Base-by-base conservation (phyloP, 2,888 invertebrate genomes). In the Brachypterus glaber region DNA sequence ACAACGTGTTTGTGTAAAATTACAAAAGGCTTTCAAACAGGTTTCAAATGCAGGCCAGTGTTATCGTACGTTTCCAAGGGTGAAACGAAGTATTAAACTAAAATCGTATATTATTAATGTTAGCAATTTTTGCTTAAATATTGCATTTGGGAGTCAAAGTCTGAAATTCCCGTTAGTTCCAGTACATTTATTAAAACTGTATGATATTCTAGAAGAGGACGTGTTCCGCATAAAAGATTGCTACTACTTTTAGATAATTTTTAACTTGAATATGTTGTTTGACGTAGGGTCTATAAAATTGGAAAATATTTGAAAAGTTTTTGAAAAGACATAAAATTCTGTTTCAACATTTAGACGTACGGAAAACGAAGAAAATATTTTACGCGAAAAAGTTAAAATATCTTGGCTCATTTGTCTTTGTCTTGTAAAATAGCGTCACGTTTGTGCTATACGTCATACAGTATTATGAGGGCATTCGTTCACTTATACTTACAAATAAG, bases 371-470 rank as follows among this genome's bases (percentile, higher is more conserved):
- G 43, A 45, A 46, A 50, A 48, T 48, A 39, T 46, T 50, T 51
- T 46, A 42, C 45, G 41, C 43, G 43, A 40, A 44, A 53, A 55
- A 51, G 40, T 48, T 50, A 46, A 52, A 53, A 50, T 48, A 50
- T 52, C 50, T 41, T 36, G 37, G 42, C 46, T 54, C 55, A 52
- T 58, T 57, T 53, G 49, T 59, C 57, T 54, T 50, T 48, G 54
- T 50, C 54, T 53, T 45, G 44, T 29, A 37, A 51, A 58, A 59
- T 59, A 54, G 54, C 52, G 51, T 58, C 59, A 59, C 58, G 59
- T 59, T 47, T 41, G 39, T 43, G 46, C 54, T 45, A 53, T 56
- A 54, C 49, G 54, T 53, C 53, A 56, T 51, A 49, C 35, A 46
- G 44, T 47, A 51, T 53, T 56, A 58, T 57, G 55, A 52, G 49